phyloP scores from a whole-genome alignment of 2,113 vertebrate genomes.

The Glaucidium brasilianum region DNA sequence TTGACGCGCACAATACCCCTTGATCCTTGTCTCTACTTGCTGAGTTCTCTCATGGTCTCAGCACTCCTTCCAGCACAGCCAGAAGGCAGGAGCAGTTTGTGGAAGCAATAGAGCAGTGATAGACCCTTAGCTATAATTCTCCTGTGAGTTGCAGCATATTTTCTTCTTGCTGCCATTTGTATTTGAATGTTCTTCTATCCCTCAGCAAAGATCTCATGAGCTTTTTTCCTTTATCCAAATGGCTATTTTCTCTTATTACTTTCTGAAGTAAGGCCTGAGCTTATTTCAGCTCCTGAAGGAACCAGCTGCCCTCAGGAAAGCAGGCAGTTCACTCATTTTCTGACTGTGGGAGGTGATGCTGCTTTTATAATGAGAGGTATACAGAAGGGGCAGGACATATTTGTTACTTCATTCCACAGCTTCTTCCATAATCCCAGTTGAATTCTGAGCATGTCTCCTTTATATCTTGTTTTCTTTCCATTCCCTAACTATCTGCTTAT shows the following conservation, averaged over 20 bases:
- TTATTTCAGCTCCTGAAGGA: background rate
- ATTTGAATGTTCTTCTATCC: background rate
- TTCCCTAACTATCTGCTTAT: background rate
- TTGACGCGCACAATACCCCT: background rate
- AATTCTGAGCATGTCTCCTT: background rate
- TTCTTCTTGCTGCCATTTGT: background rate
- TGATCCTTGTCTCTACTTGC: background rate
- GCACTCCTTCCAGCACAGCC: background rate
- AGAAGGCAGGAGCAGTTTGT: background rate
- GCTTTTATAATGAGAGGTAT: background rate
- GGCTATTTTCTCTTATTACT: background rate
- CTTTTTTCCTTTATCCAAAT: background rate
- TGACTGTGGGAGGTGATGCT: background rate
- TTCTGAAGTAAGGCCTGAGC: background rate
- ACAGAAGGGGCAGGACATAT: background rate
- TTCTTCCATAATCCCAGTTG: background rate
- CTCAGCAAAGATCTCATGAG: background rate
- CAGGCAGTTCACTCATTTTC: background rate
- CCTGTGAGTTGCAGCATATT: background rate
- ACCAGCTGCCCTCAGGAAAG: background rate
- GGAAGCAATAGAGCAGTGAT: background rate
- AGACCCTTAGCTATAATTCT: background rate
- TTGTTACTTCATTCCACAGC: background rate
- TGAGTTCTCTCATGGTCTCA: background rate
- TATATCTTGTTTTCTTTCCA: background rate